Evolutionary conservation across 2,888 invertebrate genomes (phyloP), one percentile per base, ranked within the genome.

Genomic region (Periphyllus acericola): DNA sequence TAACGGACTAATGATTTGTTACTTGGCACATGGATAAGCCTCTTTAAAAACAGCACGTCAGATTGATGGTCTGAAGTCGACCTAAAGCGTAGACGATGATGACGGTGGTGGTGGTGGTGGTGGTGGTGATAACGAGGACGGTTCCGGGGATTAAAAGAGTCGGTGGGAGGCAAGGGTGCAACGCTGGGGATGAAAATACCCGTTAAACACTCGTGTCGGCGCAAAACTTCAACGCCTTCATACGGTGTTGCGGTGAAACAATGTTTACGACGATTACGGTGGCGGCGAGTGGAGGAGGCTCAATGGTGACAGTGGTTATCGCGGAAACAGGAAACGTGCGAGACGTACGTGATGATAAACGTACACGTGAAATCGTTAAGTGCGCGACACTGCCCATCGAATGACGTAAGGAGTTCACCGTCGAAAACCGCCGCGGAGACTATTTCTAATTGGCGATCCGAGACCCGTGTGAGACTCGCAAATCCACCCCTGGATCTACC

Each of bases 1-100:
- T 79, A 71, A 79, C 32, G 68, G 34, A 36, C 78, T 79, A 79
- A 79, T 46, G 78, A 79, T 78, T 71, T 52, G 85, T 85, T 78
- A n/a, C 52, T n/a, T n/a, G 36, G 34, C n/a, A 25, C 52, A 4
- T 4, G 36, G 52, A 34, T 52, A 46, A 79, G 32, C 60, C 19
- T 52, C 52, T 78, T 85, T 85, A 46, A 55, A 85, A 85, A 79
- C 52, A 36, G n/a, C 1, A 19, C 36, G 55, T 85, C 46, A 85
- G 68, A 85, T 85, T 85, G 71, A 85, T 79, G 52, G 55, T 79
- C 46, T 25, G 17, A 17, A 83, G 34, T 11, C 11, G 21, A 83
- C 72, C 55, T 21, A n/a, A 55, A 74, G 32, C 11, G 14, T 3
- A 46, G n/a, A n/a, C n/a, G n/a, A n/a, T n/a, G n/a, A n/a, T n/a